phyloP scores from a whole-genome alignment of 2,888 invertebrate genomes.

The Lacanobia oleracea region DNA sequence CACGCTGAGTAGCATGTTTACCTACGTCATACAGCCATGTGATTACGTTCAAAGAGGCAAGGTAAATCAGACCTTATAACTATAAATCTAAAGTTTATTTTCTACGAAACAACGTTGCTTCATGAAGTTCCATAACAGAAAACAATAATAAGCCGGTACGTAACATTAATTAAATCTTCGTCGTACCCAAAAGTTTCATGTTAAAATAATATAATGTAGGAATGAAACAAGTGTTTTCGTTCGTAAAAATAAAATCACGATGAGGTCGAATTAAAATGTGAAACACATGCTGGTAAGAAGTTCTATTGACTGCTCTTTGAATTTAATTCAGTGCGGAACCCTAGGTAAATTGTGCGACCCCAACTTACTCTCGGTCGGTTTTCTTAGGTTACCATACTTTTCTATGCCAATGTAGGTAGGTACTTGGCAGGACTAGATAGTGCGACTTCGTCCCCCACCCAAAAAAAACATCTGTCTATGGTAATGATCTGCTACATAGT shows the following conservation, averaged over 20 bases:
- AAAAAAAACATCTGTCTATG: conserved; percentile 3
- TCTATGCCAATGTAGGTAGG: neutral
- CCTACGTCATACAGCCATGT: conserved; percentile 24
- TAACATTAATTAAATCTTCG: neutral
- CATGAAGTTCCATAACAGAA: conserved; percentile 1
- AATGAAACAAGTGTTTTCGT: neutral
- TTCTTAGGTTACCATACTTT: neutral
- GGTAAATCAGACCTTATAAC: neutral
- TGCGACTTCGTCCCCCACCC: neutral
- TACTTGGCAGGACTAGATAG: no score
- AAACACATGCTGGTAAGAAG: neutral
- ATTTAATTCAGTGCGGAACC: neutral
- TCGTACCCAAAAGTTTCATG: neutral
- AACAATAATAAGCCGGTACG: conserved; percentile 12
- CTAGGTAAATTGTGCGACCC: neutral
- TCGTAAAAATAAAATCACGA: neutral
- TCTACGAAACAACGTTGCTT: neutral
- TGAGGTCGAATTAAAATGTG: neutral
- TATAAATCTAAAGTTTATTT: fast-evolving
- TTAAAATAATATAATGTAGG: neutral
- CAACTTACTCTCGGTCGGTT: neutral
- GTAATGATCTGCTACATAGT: neutral
- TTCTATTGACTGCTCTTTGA: neutral
- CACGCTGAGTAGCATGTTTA: conserved; percentile 1
- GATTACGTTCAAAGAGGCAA: conserved; percentile 25